Percentiles rank a stretch among this genome's conserved stretches.
These are phyloP conservation scores for Acrossocheilus wenchowensis DNA, from an alignment of 2,797 vertebrate genomes.

Conservation along the genomic window DNA sequence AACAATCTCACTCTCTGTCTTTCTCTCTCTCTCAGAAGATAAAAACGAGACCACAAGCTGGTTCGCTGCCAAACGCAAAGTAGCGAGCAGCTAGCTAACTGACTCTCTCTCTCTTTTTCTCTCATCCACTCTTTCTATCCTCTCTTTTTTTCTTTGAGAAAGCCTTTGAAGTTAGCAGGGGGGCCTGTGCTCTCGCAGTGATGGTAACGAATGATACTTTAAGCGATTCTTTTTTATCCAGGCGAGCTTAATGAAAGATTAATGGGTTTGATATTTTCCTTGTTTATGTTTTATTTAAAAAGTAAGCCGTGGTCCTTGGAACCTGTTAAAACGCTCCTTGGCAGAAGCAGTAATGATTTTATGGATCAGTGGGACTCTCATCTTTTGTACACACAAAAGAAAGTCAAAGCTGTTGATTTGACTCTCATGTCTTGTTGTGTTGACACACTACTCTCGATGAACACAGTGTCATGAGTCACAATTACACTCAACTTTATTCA, in stretches of 20 bases:
- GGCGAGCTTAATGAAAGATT: constrained; percentile 99
- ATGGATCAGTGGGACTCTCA: constrained; percentile 77
- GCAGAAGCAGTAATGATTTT: constrained; percentile 78
- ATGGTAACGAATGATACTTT: constrained; percentile 94
- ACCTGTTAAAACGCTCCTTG: constrained; percentile 81
- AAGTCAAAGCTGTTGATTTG: constrained; percentile 64
- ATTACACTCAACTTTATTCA: background rate
- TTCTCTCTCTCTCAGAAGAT: constrained; percentile 78
- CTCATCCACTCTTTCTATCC: constrained; percentile 69
- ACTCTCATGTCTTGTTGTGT: constrained; percentile 40
- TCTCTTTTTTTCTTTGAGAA: constrained; percentile 66
- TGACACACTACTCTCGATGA: background rate
- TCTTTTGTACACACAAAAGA: constrained; percentile 64
- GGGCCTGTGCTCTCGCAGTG: constrained; percentile 88
- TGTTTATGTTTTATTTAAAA: constrained; percentile 91
- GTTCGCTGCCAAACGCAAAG: constrained; percentile 91
- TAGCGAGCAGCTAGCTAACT: constrained; percentile 78
- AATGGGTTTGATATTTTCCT: constrained; percentile 97
- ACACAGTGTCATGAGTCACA: background rate
- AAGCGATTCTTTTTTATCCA: constrained; percentile 99
- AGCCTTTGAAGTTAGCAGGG: constrained; percentile 98
- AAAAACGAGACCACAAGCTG: constrained; percentile 88
- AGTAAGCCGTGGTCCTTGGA: constrained; percentile 79
- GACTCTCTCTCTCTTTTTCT: constrained; percentile 70
- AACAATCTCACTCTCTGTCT: constrained; percentile 51